Conservation (phyloP, 2,888 invertebrate genomes). For the Hydraecia micacea region DNA sequence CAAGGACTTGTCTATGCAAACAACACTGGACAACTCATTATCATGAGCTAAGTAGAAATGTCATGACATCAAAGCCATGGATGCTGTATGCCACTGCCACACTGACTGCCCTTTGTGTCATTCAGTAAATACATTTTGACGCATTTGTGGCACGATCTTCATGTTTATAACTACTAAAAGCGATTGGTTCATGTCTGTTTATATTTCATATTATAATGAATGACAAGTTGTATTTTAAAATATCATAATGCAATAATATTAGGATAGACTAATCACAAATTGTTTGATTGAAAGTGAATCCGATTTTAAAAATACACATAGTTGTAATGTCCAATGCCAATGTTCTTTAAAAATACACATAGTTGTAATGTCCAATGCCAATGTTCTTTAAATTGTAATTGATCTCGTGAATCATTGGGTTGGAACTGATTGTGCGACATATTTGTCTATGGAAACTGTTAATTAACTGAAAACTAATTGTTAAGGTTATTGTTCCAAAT, state of each 20-base stretch:
- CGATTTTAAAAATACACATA: slow-evolving; percentile 49
- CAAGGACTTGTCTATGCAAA: slow-evolving; percentile 96
- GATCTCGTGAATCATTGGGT: slow-evolving; percentile 67
- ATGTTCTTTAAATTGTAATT: slow-evolving; percentile 65
- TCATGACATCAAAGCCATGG: slow-evolving; percentile 42
- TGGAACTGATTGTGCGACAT: slow-evolving; percentile 55
- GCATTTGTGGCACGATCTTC: slow-evolving; percentile 57
- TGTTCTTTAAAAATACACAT: slow-evolving; percentile 57
- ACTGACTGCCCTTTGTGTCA: slow-evolving; percentile 39
- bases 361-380: slow-evolving; percentile 59
- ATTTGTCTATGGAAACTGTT: slow-evolving; percentile 34
- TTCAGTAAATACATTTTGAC: slow-evolving; percentile 48
- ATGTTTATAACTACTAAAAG: slow-evolving; percentile 48
- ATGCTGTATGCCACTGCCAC: slow-evolving; percentile 58
- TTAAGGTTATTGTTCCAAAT: slow-evolving; percentile 45
- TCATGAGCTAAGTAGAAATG: slow-evolving; percentile 89
- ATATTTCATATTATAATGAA: slow-evolving; percentile 56
- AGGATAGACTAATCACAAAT: slow-evolving; percentile 50
- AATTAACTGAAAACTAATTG: slow-evolving; percentile 45
- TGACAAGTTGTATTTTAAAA: slow-evolving; percentile 57
- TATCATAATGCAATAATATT: slow-evolving; percentile 54
- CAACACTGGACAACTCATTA: slow-evolving; percentile 94
- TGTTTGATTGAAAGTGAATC: slow-evolving; percentile 52
- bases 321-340: slow-evolving; percentile 59
- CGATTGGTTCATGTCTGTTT: slow-evolving; percentile 42